Conservation (phyloP, 2,888 invertebrate species). For the Macaria notata region DNA sequence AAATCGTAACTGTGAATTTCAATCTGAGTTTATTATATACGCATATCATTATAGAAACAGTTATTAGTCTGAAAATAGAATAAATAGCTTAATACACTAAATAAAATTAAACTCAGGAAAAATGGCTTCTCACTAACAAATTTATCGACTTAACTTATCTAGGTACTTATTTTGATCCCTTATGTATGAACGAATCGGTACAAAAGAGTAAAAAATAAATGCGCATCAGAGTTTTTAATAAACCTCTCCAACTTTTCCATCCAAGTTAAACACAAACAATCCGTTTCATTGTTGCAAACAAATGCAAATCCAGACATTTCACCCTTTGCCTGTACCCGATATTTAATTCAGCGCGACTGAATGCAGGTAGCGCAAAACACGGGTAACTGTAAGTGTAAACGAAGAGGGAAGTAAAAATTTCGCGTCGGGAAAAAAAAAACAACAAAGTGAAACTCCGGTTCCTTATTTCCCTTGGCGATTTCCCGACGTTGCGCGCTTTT, state of each 20-base stretch:
- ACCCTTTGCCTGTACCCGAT: conserved; percentile 71
- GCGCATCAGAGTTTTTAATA: no score
- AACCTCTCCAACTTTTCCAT: conserved; percentile 34
- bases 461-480: conserved; percentile 81
- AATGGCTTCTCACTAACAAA: no score
- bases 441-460: conserved; percentile 80
- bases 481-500: conserved; percentile 58
- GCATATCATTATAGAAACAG: no score
- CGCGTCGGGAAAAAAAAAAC: conserved; percentile 59
- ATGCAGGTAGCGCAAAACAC: conserved; percentile 69
- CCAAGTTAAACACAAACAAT: conserved; percentile 57
- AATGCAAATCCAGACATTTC: conserved; percentile 77
- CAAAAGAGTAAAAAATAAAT: no score
- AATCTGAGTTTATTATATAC: no score
- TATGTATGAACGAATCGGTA: no score
- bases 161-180: no score
- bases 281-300: conserved; percentile 68
- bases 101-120: no score
- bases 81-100: no score
- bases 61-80: no score
- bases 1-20: no score
- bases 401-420: conserved; percentile 75
- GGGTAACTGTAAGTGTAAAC: conserved; percentile 80
- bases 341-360: conserved; percentile 74
- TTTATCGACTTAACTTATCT: no score